Evolutionary conservation across 2,113 vertebrate genomes (phyloP).

Genomic region (Empidonax traillii): DNA sequence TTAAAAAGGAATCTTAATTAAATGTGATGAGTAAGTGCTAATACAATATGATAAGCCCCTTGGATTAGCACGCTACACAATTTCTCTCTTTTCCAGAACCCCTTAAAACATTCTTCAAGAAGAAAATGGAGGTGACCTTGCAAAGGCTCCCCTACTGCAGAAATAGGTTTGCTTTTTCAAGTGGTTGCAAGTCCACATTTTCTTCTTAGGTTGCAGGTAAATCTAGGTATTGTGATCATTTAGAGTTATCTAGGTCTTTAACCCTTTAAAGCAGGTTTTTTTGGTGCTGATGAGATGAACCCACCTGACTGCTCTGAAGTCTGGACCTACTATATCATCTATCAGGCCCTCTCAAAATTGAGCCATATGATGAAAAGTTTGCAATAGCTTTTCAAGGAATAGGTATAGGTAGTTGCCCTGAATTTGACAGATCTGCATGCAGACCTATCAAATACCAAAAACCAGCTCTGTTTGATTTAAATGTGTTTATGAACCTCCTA

Average conservation of each 20-base stretch:
- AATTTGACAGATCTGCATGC: background rate
- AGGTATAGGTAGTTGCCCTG: background rate
- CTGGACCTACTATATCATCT: background rate
- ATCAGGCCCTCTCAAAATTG: background rate
- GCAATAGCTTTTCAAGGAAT: background rate
- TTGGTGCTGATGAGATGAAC: background rate
- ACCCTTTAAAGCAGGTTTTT: background rate
- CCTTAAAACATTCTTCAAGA: background rate
- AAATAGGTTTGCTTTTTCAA: background rate
- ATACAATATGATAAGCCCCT: slow-evolving; percentile 34
- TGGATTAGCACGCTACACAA: background rate
- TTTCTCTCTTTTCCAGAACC: background rate
- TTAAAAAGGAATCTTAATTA: slow-evolving; percentile 47
- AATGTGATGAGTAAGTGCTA: slow-evolving; percentile 48
- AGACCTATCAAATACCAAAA: background rate
- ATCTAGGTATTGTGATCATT: background rate
- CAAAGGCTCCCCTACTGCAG: background rate
- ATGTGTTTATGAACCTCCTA: background rate
- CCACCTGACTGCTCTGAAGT: background rate
- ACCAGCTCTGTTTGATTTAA: background rate
- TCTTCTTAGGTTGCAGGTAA: background rate
- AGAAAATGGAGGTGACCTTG: background rate
- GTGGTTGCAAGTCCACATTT: background rate
- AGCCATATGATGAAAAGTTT: background rate
- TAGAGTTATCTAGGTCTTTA: background rate